Conservation (phyloP, 2,797 vertebrate genomes). For the Odontamblyopus lacepedii region DNA sequence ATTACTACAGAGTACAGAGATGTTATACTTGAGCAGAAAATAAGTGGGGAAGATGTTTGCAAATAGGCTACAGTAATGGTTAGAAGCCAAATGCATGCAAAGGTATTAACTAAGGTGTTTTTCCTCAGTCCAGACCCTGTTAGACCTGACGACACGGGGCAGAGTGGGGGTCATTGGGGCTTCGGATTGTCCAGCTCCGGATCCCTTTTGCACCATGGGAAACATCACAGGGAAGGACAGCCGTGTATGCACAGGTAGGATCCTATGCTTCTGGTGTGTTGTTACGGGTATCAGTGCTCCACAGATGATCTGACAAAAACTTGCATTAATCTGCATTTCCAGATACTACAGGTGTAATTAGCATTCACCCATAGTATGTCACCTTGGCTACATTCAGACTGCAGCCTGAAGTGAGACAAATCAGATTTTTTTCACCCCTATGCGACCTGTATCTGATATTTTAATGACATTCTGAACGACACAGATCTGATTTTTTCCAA, state of each 20-base stretch:
- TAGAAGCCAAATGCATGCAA: background rate
- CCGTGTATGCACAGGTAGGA: conserved; percentile 52
- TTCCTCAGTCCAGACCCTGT: conserved; percentile 29
- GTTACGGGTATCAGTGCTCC: background rate
- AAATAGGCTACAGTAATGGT: background rate
- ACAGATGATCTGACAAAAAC: background rate
- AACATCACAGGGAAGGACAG: conserved; percentile 60
- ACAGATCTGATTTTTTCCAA: too few species aligned
- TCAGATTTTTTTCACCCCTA: too few species aligned
- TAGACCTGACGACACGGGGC: conserved; percentile 18
- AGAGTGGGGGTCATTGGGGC: conserved; percentile 39
- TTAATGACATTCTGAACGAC: too few species aligned
- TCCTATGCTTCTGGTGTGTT: background rate
- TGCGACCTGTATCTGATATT: too few species aligned
- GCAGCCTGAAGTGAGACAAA: too few species aligned
- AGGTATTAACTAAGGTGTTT: conserved; percentile 3
- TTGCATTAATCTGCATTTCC: too few species aligned
- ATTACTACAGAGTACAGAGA: background rate
- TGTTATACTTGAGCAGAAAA: background rate
- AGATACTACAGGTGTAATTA: too few species aligned
- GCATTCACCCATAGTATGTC: too few species aligned
- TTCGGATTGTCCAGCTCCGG: conserved; percentile 6
- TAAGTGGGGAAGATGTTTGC: background rate
- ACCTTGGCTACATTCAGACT: too few species aligned
- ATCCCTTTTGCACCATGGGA: conserved; percentile 61